A percentile compares a stretch with the other conserved stretches of the same genome.
These are phyloP conservation scores for Lophura nycthemera DNA, from an alignment of 2,113 vertebrate genomes.

Conservation along the genomic window DNA sequence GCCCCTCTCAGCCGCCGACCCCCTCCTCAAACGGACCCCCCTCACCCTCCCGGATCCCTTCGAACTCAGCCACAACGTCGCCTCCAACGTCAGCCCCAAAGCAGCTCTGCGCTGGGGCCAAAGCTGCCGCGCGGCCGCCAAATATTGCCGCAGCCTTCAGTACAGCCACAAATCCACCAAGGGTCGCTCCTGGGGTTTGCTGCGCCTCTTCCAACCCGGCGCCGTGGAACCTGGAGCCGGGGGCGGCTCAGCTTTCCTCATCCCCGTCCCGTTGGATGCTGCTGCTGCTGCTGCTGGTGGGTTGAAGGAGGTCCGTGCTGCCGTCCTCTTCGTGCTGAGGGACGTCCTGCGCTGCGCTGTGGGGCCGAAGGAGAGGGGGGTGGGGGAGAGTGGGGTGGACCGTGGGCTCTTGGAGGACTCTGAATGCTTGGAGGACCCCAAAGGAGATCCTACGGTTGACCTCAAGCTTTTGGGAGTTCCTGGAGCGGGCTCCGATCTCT, in stretches of 20 bases:
- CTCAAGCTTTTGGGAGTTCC: no score
- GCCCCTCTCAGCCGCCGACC: conserved; percentile 48
- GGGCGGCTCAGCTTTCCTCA: background rate
- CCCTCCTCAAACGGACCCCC: conserved; percentile 75
- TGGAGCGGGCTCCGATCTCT: no score
- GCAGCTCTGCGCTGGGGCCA: conserved; percentile 75
- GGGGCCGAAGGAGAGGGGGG: rapidly evolving
- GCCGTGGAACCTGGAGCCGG: background rate
- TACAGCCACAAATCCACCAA: conserved; percentile 83
- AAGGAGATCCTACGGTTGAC: rapidly evolving
- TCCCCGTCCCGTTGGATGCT: conserved; percentile 79
- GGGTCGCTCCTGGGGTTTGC: conserved; percentile 88
- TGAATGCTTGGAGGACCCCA: no score
- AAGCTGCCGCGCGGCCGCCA: conserved; percentile 84
- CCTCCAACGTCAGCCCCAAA: conserved; percentile 86
- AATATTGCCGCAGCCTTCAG: conserved; percentile 89
- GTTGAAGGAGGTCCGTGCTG: conserved; percentile 56
- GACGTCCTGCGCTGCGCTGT: conserved; percentile 68
- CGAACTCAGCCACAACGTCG: conserved; percentile 91
- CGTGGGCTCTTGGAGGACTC: background rate
- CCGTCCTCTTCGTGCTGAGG: conserved; percentile 67
- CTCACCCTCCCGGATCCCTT: conserved; percentile 92
- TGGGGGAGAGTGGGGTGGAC: rapidly evolving
- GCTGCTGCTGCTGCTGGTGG: no score
- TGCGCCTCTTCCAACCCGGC: conserved; percentile 82